These are phyloP conservation scores for Colaptes auratus DNA, from an alignment of 2,113 vertebrate species.

Conservation along the genomic window DNA sequence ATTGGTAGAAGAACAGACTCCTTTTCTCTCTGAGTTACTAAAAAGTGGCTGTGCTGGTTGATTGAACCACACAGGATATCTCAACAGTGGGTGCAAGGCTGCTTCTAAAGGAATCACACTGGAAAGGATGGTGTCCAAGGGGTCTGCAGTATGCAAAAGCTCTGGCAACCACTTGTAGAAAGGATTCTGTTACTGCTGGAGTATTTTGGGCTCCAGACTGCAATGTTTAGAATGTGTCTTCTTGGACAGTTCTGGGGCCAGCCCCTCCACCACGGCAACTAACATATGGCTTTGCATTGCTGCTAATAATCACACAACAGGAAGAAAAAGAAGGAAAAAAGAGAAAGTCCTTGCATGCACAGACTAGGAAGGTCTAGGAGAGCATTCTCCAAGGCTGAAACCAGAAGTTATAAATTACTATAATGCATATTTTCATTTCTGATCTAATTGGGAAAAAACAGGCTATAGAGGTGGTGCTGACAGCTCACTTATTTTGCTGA, in stretches of 20 bases:
- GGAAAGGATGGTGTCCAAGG: neutral
- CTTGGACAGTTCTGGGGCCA: slow-evolving; percentile 47
- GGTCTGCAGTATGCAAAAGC: slow-evolving; percentile 6
- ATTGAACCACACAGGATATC: slow-evolving; percentile 19
- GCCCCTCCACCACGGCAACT: neutral
- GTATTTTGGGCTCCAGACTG: slow-evolving; percentile 21
- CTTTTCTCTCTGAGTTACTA: slow-evolving; percentile 9
- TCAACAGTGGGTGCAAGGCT: neutral
- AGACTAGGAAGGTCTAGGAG: neutral
- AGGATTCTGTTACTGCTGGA: slow-evolving; percentile 40
- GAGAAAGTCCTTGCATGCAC: neutral
- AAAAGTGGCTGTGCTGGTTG: neutral
- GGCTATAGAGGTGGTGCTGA: neutral
- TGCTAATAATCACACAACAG: neutral
- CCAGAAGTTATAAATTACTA: neutral
- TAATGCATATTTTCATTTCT: neutral
- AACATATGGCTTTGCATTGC: slow-evolving; percentile 13
- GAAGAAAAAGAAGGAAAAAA: slow-evolving; percentile 39
- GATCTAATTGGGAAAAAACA: neutral
- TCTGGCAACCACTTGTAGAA: slow-evolving; percentile 30
- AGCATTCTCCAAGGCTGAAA: slow-evolving; percentile 4
- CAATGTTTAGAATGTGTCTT: slow-evolving; percentile 52
- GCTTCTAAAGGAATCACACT: neutral
- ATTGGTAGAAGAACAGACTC: neutral
- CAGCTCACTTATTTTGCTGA: neutral